Evolutionary conservation across 2,888 invertebrate genomes (phyloP), one percentile per base, ranked within the genome.

Genomic region (Holacanthella duospinosa): DNA sequence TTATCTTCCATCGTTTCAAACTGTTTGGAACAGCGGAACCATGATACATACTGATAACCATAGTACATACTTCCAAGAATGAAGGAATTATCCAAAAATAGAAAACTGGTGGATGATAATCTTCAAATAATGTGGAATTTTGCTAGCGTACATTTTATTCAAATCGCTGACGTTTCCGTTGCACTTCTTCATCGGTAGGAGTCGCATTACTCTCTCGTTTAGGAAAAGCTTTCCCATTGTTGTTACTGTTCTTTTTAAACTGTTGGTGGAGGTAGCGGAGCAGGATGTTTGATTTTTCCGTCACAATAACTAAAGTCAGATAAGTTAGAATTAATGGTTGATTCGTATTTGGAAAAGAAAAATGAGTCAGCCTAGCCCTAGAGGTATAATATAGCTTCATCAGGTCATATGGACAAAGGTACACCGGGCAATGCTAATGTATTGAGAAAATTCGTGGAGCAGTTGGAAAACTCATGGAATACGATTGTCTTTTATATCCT

Each of bases 221-320:
- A 43, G 62, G 61, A 21, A 63, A 65, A 43, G 64, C 61, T 58
- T 67, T 67, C 29, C 59, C 64, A 26, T 29, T 55, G 83, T 91
- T 91, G 80, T 92, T 93, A 26, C 26, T 55, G 83, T 91, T 91
- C 81, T 92, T 93, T 76, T 94, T 93, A 91, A 93, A 94, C 78
- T 93, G 92, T 75, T 93, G 92, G 74, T 94, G 93, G 69, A 95
- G 83, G 79, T 93, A 95, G 79, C 94, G 85, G 75, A 95, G 79
- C 64, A 95, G 81, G 75, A 95, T 93, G 76, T 93, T 93, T 57
- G 93, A 90, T 80, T 93, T 94, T 79, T 95, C 95, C 76, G 93
- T 92, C 54, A 93, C 93, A 76, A 95, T 95, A 74, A 93, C 91
- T 88, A 81, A 84, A 75, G 16, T 36, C 36, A 36, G 16, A 16